Evolutionary conservation across 2,888 invertebrate species (phyloP), one percentile per base, ranked within the genome.

Genomic region (Ryuthela nishihirai): DNA sequence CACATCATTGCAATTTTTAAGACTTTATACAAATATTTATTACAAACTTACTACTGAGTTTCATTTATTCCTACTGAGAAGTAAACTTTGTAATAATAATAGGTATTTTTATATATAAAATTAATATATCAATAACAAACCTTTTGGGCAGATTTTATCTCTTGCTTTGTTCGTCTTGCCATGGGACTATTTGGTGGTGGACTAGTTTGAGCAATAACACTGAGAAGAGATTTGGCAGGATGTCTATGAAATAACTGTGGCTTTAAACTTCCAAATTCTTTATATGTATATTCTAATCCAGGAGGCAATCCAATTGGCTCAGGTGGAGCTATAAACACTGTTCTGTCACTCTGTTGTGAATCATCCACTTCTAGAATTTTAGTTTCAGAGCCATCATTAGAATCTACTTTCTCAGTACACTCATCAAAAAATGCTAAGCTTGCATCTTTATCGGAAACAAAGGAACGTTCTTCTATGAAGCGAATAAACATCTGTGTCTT

Each of bases 391-490:
- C 48, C 53, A 7, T 61, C 54, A 20, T 48, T 38, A 9, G 43
- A 35, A 38, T 70, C 69, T 5, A 72, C 65, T 72, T 87, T 84
- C 71, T 94, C 94, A 6, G 89, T 86, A 73, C 97, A 98, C 72
- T 99, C 97, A 75, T 99, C 99, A 72, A 99, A 99, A 76, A 93
- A 93, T 12, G 89, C 91, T 54, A 99, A 78, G 41, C 93, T 91
- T 60, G 92, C 91, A 77, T 98, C 97, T 69, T 89, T 91, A 72
- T 97, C 97, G n/a, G 94, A 93, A 0, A 97, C 93, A 76, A 99
- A 98, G 67, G 95, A 95, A 18, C 98, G 82, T 75, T 99, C 99
- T 75, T 99, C 98, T 64, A 99, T 97, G 76, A 99, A 99, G 46
- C 95, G 84, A 66, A 91, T 93, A 77, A 97, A 98, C 88, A 93